Percentiles rank a stretch among this genome's conserved stretches.
Evolutionary conservation across 2,113 vertebrate genomes (phyloP).

Genomic region (Ailuropoda melanoleuca): DNA sequence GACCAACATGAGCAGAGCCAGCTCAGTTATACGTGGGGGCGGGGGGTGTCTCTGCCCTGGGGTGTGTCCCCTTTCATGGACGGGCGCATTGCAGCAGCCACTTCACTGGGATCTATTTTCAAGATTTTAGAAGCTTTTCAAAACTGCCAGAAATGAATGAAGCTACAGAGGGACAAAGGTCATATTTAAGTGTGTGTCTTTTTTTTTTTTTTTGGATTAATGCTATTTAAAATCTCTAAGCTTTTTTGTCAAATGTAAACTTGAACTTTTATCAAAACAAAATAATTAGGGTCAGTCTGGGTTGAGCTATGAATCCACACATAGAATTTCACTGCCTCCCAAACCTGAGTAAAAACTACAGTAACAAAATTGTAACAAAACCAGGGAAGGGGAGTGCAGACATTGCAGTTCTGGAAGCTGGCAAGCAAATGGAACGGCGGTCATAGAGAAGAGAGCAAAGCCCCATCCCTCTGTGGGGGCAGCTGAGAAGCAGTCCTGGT

Average conservation of each 20-base stretch:
- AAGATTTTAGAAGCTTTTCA: not conserved
- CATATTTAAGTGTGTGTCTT: not conserved
- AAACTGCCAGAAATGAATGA: not conserved
- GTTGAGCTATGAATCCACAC: not conserved
- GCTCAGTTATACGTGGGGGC: accelerated
- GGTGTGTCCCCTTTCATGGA: no score
- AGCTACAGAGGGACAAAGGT: not conserved
- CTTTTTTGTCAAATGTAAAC: not conserved
- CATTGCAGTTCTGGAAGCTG: not conserved
- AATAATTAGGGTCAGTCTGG: not conserved
- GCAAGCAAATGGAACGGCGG: not conserved
- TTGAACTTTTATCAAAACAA: not conserved
- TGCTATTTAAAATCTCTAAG: not conserved
- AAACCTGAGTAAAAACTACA: no score
- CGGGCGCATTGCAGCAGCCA: not conserved
- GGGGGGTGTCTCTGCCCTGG: not conserved
- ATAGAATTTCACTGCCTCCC: not conserved
- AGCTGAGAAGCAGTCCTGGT: not conserved
- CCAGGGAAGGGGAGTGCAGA: not conserved
- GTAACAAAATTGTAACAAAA: not conserved
- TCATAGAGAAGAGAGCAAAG: not conserved
- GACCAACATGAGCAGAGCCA: not conserved
- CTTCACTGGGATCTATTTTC: not conserved
- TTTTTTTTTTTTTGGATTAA: not conserved
- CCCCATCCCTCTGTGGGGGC: accelerated